Conservation (phyloP, 2,888 invertebrate species). For the Megamerina dolium region DNA sequence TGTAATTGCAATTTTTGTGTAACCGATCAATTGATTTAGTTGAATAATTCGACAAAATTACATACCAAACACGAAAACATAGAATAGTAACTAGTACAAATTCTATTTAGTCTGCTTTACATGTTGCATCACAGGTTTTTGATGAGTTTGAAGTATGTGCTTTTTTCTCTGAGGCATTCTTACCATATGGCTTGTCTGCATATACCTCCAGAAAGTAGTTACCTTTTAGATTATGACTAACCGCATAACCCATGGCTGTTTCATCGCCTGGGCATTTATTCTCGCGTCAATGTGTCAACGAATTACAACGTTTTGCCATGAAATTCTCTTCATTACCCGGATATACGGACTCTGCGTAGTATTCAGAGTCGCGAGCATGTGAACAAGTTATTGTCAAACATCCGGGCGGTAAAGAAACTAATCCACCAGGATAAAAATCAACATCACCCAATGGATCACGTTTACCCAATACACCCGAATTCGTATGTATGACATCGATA, state of each 20-base stretch:
- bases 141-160: too few species aligned
- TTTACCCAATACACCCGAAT: conserved; percentile 39
- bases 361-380: conserved; percentile 37
- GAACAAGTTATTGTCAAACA: conserved; percentile 37
- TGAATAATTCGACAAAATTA: too few species aligned
- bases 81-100: too few species aligned
- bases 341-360: conserved; percentile 39
- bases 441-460: conserved; percentile 39
- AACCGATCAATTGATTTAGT: too few species aligned
- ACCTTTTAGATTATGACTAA: conserved; percentile 34
- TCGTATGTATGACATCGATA: conserved; percentile 43
- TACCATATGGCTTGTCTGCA: conserved; percentile 32
- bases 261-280: conserved; percentile 31
- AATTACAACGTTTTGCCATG: conserved; percentile 34
- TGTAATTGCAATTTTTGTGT: too few species aligned
- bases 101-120: too few species aligned
- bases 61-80: too few species aligned
- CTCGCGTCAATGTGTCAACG: conserved; percentile 31
- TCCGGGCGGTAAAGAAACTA: conserved; percentile 35
- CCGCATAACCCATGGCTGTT: conserved; percentile 41
- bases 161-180: conserved; percentile 18
- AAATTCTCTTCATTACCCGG: conserved; percentile 36
- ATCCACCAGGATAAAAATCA: conserved; percentile 44
- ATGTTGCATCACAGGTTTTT: too few species aligned
- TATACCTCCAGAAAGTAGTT: conserved; percentile 44